Conservation (phyloP, 2,888 invertebrate species). For the Orthosia gothica region DNA sequence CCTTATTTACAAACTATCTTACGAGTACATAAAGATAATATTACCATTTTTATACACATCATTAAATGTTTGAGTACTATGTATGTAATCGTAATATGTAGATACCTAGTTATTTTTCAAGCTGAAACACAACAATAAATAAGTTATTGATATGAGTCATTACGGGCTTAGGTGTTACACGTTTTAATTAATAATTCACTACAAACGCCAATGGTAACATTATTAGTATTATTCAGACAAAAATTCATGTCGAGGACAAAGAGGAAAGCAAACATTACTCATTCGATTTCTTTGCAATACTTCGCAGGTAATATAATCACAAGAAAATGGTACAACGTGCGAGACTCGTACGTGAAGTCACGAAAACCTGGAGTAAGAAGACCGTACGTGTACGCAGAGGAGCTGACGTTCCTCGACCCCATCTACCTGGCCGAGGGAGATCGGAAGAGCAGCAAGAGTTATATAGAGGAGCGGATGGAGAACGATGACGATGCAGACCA, state of each 20-base stretch:
- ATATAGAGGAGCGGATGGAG: slow-evolving; percentile 60
- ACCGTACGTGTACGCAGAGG: slow-evolving; percentile 78
- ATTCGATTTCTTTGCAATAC: background rate
- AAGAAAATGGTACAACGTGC: slow-evolving; percentile 79
- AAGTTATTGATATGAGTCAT: background rate
- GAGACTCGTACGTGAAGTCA: slow-evolving; percentile 80
- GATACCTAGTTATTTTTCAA: background rate
- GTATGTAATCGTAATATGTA: too few relatives aligned
- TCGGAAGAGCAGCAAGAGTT: slow-evolving; percentile 52
- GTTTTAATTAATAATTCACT: slow-evolving; percentile 2
- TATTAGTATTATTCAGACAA: background rate
- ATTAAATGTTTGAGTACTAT: background rate
- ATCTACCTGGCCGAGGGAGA: slow-evolving; percentile 57
- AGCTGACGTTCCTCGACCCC: slow-evolving; percentile 76
- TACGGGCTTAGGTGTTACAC: background rate
- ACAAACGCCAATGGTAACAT: background rate
- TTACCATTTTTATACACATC: too few relatives aligned
- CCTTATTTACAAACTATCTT: too few relatives aligned
- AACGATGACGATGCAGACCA: slow-evolving; percentile 65
- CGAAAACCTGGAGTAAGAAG: slow-evolving; percentile 61
- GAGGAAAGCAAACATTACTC: background rate
- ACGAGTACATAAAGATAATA: too few relatives aligned
- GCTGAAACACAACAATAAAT: background rate
- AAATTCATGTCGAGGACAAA: background rate
- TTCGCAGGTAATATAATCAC: slow-evolving; percentile 74